Conservation (phyloP, 2,113 vertebrate genomes). For the Pagrus major region DNA sequence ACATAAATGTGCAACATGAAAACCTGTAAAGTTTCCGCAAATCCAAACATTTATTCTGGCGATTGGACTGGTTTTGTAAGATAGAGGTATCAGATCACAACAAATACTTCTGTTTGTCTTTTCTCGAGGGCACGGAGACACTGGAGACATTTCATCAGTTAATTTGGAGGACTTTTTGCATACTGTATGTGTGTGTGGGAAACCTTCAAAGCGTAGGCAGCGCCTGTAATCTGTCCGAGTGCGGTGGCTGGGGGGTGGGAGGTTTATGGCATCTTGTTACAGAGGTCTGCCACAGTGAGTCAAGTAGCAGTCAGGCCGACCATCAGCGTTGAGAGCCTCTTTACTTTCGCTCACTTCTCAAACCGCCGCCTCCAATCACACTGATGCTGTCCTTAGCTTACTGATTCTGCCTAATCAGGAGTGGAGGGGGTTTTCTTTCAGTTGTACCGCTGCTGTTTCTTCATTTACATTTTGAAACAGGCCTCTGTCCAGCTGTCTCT, state of each 20-base stretch:
- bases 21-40: too few relatives aligned
- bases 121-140: not conserved
- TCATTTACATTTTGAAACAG: conserved; percentile 32
- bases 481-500: conserved; percentile 15
- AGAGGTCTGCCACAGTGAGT: conserved; percentile 46
- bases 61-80: too few relatives aligned
- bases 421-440: conserved; percentile 14
- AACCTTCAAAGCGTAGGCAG: not conserved
- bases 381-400: conserved; percentile 59
- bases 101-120: not conserved
- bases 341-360: conserved; percentile 43
- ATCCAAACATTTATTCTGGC: too few relatives aligned
- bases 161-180: not conserved
- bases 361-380: conserved; percentile 64
- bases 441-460: not conserved
- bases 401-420: conserved; percentile 72
- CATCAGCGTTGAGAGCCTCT: conserved; percentile 73
- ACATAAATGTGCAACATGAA: too few relatives aligned
- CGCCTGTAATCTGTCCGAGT: not conserved
- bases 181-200: not conserved
- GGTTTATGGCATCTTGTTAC: conserved; percentile 47
- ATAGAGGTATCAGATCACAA: too few relatives aligned
- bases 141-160: not conserved
- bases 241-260: conserved; percentile 6
- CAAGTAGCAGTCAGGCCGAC: conserved; percentile 53